Conservation (phyloP, 1,140 invertebrate species). For the Drosophila ironensis region DNA sequence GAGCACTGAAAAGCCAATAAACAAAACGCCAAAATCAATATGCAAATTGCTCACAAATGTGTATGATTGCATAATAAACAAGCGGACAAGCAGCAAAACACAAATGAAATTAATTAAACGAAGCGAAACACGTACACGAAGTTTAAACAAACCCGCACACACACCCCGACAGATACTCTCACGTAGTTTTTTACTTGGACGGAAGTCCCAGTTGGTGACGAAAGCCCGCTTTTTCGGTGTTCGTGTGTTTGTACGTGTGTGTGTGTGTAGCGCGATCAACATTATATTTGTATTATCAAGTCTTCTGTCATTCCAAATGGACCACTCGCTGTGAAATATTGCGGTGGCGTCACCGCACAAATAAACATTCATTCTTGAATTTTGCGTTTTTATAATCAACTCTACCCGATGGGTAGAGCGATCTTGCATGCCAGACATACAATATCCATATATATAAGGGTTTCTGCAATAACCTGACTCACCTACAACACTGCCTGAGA, state of each 20-base stretch:
- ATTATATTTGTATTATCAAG: constrained; percentile 15
- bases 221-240: constrained; percentile 16
- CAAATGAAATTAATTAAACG: constrained; percentile 65
- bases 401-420: background rate
- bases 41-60: constrained; percentile 58
- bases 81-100: constrained; percentile 22
- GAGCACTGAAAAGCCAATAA: constrained; percentile 56
- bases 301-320: constrained; percentile 20
- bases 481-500: background rate
- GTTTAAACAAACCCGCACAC: constrained; percentile 43
- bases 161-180: background rate
- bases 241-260: background rate
- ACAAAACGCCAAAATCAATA: constrained; percentile 70
- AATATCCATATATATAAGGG: too few species aligned
- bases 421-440: background rate
- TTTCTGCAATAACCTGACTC: background rate
- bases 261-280: background rate
- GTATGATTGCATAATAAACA: constrained; percentile 75
- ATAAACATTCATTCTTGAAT: constrained; percentile 24
- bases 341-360: constrained; percentile 35
- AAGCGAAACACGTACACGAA: constrained; percentile 42
- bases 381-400: background rate
- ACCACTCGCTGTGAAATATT: constrained; percentile 17
- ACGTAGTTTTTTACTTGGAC: constrained; percentile 1
- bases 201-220: constrained; percentile 37